Conservation (phyloP, 1,140 invertebrate genomes). For the Chrysopa pallens region DNA sequence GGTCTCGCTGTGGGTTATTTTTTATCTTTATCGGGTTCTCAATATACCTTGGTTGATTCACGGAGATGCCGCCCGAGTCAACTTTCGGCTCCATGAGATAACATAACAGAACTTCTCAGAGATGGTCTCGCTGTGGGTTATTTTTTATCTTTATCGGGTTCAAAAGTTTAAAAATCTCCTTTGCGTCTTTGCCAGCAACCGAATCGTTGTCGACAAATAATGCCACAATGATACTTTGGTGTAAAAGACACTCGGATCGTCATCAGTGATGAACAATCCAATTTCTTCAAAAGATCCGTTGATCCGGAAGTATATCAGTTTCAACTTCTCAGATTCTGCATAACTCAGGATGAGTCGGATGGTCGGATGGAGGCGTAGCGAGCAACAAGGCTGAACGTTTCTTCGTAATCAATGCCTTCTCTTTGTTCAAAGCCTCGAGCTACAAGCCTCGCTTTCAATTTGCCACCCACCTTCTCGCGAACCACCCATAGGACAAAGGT, state of each 20-base stretch:
- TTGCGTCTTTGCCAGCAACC: conserved; percentile 1
- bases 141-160: no score
- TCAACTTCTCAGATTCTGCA: neutral
- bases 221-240: conserved; percentile 2
- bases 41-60: no score
- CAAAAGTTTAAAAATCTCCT: neutral
- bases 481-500: conserved; percentile 14
- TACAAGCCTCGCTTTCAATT: conserved; percentile 16
- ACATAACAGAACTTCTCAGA: no score
- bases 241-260: neutral
- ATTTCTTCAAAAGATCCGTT: neutral
- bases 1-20: conserved; percentile 1
- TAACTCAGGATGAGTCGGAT: neutral
- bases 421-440: conserved; percentile 16
- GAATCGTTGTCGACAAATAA: conserved; percentile 12
- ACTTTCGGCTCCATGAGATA: no score
- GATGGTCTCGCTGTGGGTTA: no score
- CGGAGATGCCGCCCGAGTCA: no score
- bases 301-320: conserved; percentile 9
- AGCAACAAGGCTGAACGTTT: conserved; percentile 9
- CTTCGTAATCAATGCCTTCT: conserved; percentile 13
- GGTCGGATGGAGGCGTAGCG: neutral
- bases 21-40: neutral
- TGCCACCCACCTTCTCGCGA: conserved; percentile 9
- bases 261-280: neutral